Base-by-base conservation (phyloP, 2,888 invertebrate genomes). In the Clusia tigrina region DNA sequence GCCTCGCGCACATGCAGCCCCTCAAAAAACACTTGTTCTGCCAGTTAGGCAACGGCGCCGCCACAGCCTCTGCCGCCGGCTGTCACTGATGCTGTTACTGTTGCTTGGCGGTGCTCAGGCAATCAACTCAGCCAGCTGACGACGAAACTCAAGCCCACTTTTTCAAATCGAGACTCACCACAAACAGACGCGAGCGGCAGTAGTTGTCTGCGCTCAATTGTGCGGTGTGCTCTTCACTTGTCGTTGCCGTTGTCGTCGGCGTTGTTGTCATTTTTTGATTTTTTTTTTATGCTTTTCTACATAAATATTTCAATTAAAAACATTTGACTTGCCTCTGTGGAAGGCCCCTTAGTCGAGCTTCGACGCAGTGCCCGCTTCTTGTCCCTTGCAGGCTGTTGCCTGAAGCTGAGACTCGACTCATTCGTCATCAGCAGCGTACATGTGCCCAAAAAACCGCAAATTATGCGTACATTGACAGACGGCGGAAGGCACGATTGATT, bases 21-120 rank as follows among this genome's bases (percentile, higher is more conserved):
- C 48, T 48, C 48, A 54, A 26, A 54, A 54, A 54, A 54, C 54
- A 54, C 54, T 54, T 54, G 54, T 54, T 54, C 54, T 54, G 54
- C 54, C 32, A 17, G 54, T 17, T 24, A 10, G 48, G 20, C 3
- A 22, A 22, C 48, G 15, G 48, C 48, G 20, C 6, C 9, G 42
- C 42, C 3, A 42, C 42, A 10, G n/a, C 9, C n/a, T n/a, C n/a
- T n/a, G n/a, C n/a, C n/a, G n/a, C n/a, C n/a, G 32, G 12, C 32
- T 32, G 32, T 9, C 12, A 32, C 32, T 15, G 52, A 3, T 5
- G 18, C 24, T 52, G 52, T n/a, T n/a, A n/a, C 24, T 12, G 24
- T 18, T 52, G 52, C 22, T n/a, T n/a, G n/a, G 20, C 5, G n/a
- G n/a, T 18, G 25, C 5, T 25, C 54, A 25, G 25, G 24, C 25